Percentiles rank a stretch among this genome's conserved stretches.
Evolutionary conservation across 2,888 invertebrate species (phyloP).

Genomic region (Apodemia zela): DNA sequence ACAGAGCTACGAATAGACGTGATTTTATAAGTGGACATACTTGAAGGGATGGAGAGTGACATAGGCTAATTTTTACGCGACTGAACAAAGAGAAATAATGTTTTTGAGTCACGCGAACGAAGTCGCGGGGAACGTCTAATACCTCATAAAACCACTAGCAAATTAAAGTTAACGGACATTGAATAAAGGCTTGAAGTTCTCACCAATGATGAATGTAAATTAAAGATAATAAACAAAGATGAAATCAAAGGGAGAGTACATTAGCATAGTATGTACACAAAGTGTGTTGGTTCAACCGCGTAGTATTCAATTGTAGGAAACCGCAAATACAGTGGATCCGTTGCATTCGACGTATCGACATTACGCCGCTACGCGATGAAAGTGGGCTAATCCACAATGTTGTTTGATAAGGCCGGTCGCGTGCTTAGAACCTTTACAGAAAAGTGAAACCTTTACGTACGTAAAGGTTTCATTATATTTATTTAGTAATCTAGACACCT

Average conservation of each 20-base stretch:
- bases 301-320: conserved; percentile 71
- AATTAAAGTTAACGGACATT: not conserved
- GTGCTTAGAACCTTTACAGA: conserved; percentile 36
- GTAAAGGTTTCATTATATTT: too few species aligned
- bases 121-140: too few species aligned
- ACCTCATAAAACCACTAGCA: too few species aligned
- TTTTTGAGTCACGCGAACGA: too few species aligned
- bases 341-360: conserved; percentile 65
- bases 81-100: too few species aligned
- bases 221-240: conserved; percentile 3
- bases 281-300: conserved; percentile 50
- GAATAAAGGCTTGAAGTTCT: not conserved
- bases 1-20: too few species aligned
- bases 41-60: too few species aligned
- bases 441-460: conserved; percentile 35
- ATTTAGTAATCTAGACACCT: not conserved
- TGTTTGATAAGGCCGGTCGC: conserved; percentile 46
- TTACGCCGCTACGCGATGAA: conserved; percentile 38
- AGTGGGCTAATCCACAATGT: conserved; percentile 59
- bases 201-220: not conserved
- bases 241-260: conserved; percentile 33
- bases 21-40: too few species aligned
- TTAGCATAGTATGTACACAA: conserved; percentile 25
- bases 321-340: conserved; percentile 66
- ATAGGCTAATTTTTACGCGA: too few species aligned